These are phyloP conservation scores for Prosapia bicincta DNA, from an alignment of 2,888 invertebrate genomes.

Conservation along the genomic window DNA sequence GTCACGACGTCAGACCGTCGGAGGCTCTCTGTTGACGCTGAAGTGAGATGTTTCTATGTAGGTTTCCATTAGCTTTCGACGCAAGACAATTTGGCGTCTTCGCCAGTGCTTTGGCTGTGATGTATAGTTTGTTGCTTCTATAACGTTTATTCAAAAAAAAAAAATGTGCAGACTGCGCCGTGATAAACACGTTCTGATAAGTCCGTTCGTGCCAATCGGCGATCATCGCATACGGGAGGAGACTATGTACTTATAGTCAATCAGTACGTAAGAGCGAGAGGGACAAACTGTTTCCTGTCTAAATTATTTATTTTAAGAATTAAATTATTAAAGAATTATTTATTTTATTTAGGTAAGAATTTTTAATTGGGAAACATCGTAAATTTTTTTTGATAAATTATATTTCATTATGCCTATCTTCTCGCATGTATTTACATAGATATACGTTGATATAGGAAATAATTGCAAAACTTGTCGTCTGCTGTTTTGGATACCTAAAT, in stretches of 20 bases:
- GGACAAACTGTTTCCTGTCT: background rate
- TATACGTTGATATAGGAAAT: background rate
- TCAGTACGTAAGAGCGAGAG: background rate
- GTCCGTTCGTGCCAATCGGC: background rate
- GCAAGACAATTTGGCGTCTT: no score
- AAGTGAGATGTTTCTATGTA: no score
- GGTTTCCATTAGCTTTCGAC: no score
- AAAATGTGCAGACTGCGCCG: background rate
- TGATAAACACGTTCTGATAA: background rate
- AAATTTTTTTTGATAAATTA: background rate
- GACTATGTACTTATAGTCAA: background rate
- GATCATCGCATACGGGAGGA: background rate
- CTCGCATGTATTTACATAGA: background rate
- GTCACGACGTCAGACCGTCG: no score
- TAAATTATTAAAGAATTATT: background rate
- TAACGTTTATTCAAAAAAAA: no score
- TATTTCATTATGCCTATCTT: background rate
- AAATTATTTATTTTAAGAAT: constrained; percentile 3
- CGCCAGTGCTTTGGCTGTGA: no score
- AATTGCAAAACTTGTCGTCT: background rate
- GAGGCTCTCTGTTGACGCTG: no score
- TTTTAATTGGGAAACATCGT: background rate
- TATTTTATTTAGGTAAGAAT: background rate
- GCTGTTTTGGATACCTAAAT: background rate
- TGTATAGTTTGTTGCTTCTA: no score